Evolutionary conservation across 2,113 vertebrate species (phyloP).

Genomic region (Cephalopterus ornatus): DNA sequence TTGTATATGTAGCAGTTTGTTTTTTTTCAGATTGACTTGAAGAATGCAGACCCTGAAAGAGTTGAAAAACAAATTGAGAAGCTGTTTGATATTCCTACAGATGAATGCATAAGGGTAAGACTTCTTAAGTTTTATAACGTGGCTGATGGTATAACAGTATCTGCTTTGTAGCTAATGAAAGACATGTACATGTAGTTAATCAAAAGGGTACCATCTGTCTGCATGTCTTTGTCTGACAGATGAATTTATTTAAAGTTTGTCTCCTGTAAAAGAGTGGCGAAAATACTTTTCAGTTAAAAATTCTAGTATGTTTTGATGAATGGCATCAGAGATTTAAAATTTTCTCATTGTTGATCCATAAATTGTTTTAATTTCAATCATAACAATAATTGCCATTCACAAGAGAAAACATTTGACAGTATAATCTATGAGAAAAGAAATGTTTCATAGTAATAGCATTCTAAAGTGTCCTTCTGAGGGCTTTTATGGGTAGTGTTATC

Average conservation of each 20-base stretch:
- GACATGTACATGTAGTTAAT: not conserved
- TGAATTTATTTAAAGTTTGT: not conserved
- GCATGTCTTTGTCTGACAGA: not conserved
- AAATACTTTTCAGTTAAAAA: not conserved
- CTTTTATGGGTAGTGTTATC: not conserved
- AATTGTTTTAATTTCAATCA: not conserved
- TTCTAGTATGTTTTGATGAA: not conserved
- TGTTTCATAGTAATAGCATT: not conserved
- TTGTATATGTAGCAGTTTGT: not conserved
- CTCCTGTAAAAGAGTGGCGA: not conserved
- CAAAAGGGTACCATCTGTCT: not conserved
- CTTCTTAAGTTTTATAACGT: not conserved
- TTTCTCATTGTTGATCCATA: not conserved
- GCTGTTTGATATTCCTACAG: constrained; percentile 89
- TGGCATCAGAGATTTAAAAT: not conserved
- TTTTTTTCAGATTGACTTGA: constrained; percentile 90
- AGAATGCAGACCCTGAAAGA: constrained; percentile 90
- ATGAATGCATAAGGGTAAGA: constrained; percentile 89
- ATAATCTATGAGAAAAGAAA: not conserved
- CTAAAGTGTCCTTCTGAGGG: not conserved
- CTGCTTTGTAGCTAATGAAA: not conserved
- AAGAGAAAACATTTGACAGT: not conserved
- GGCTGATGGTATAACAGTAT: not conserved
- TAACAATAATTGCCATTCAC: not conserved
- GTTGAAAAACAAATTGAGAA: constrained; percentile 94